These are phyloP conservation scores for Cebidichthys violaceus DNA, from an alignment of 2,113 vertebrate genomes.

Conservation along the genomic window DNA sequence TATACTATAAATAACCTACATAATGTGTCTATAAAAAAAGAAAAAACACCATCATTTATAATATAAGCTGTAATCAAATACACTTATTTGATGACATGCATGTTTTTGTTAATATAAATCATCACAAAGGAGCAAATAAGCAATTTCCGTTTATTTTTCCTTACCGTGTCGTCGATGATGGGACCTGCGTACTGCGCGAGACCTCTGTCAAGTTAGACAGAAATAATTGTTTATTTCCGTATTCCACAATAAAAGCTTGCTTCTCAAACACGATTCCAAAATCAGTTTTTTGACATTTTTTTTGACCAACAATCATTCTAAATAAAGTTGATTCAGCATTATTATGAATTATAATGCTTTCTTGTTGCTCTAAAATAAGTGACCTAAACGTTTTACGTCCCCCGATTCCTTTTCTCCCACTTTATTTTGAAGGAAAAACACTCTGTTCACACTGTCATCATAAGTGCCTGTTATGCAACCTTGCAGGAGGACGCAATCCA, in stretches of 20 bases:
- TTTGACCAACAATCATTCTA: accelerated
- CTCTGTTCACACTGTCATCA: not conserved
- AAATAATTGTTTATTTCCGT: not conserved
- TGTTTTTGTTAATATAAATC: not conserved
- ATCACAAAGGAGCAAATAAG: not conserved
- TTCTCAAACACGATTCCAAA: not conserved
- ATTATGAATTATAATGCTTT: accelerated
- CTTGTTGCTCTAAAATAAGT: accelerated
- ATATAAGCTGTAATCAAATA: not conserved
- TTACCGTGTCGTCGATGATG: constrained; percentile 60
- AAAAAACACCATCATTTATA: not conserved
- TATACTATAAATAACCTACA: constrained; percentile 12
- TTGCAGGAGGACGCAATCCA: constrained; percentile 24
- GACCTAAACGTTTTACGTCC: accelerated
- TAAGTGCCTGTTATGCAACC: constrained; percentile 21
- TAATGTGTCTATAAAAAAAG: not conserved
- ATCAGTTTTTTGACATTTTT: accelerated
- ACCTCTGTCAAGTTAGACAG: constrained; percentile 12
- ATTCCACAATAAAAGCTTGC: constrained; percentile 52
- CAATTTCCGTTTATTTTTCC: not conserved
- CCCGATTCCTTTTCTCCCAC: accelerated
- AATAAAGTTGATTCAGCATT: too few relatives aligned
- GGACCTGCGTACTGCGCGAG: constrained; percentile 35
- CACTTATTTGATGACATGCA: accelerated
- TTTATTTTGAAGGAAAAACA: constrained; percentile 49